phyloP scores from a whole-genome alignment of 2,113 vertebrate species.

The Peromyscus leucopus region DNA sequence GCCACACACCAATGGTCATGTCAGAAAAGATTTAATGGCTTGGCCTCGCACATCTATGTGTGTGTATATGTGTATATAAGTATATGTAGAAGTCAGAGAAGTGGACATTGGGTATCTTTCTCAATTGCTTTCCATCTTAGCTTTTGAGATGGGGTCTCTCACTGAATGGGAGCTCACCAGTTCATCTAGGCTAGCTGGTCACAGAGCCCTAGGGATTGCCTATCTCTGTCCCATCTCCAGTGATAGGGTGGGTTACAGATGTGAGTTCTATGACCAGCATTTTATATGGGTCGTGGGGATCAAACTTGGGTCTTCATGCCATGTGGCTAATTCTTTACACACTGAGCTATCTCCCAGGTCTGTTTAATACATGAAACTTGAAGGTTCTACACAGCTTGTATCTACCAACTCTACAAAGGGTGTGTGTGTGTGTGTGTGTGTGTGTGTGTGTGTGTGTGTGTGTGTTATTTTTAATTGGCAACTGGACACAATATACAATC shows the following conservation, averaged over 20 bases:
- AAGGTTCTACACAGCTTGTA: fast-evolving
- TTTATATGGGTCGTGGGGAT: neutral
- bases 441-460: neutral
- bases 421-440: neutral
- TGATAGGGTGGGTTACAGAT: neutral
- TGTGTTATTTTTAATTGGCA: neutral
- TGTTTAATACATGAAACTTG: fast-evolving
- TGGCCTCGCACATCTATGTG: neutral
- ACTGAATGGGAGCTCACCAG: neutral
- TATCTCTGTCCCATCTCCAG: neutral
- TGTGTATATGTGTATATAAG: neutral
- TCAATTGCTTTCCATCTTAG: neutral
- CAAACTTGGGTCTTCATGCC: neutral
- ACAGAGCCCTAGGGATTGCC: neutral
- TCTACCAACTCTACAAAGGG: fast-evolving
- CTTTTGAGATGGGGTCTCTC: neutral
- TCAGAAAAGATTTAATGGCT: fast-evolving
- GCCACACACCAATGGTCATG: fast-evolving
- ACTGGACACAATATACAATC: neutral
- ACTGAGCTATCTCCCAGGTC: neutral
- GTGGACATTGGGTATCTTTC: neutral
- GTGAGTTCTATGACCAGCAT: neutral
- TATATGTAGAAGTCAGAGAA: neutral
- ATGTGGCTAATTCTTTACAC: neutral
- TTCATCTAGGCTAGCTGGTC: neutral